Evolutionary conservation across 1,140 invertebrate species (phyloP).

Genomic region (Trypoxylus dichotomus): DNA sequence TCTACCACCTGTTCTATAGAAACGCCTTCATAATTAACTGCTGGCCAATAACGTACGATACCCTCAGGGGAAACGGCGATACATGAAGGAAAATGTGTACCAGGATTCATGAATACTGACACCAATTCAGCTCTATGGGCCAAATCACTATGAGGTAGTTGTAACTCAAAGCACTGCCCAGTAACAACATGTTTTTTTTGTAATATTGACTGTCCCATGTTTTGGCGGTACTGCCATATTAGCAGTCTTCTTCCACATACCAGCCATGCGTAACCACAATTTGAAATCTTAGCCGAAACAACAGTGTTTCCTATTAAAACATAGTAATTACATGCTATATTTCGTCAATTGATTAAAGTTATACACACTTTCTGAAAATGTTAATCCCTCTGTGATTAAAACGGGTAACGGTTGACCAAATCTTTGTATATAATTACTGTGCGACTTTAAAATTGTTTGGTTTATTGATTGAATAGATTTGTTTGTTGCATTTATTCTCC

Average conservation of each 20-base stretch:
- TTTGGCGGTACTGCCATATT: constrained; percentile 81
- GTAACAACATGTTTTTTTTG: constrained; percentile 49
- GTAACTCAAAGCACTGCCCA: constrained; percentile 77
- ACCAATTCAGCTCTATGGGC: constrained; percentile 90
- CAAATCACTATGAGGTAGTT: constrained; percentile 87
- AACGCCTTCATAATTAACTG: constrained; percentile 82
- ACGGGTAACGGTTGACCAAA: constrained; percentile 82
- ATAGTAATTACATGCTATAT: not conserved
- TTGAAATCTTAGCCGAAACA: constrained; percentile 58
- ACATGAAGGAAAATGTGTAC: constrained; percentile 71
- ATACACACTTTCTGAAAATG: constrained; percentile 72
- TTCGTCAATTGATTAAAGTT: not conserved
- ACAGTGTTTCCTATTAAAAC: constrained; percentile 58
- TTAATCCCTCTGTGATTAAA: constrained; percentile 84
- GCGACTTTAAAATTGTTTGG: constrained; percentile 69
- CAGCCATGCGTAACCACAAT: constrained; percentile 70
- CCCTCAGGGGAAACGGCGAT: constrained; percentile 93
- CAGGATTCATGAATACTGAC: constrained; percentile 66
- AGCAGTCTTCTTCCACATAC: constrained; percentile 83
- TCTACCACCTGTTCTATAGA: constrained; percentile 85
- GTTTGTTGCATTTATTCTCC: not conserved
- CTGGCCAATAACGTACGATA: constrained; percentile 80
- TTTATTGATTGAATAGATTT: constrained; percentile 54
- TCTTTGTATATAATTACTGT: constrained; percentile 69
- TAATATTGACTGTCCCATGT: constrained; percentile 48